A percentile compares a stretch with the other conserved stretches of the same genome.
These are phyloP conservation scores for Syngnathoides biaculeatus DNA, from an alignment of 2,113 vertebrate species.

Conservation along the genomic window DNA sequence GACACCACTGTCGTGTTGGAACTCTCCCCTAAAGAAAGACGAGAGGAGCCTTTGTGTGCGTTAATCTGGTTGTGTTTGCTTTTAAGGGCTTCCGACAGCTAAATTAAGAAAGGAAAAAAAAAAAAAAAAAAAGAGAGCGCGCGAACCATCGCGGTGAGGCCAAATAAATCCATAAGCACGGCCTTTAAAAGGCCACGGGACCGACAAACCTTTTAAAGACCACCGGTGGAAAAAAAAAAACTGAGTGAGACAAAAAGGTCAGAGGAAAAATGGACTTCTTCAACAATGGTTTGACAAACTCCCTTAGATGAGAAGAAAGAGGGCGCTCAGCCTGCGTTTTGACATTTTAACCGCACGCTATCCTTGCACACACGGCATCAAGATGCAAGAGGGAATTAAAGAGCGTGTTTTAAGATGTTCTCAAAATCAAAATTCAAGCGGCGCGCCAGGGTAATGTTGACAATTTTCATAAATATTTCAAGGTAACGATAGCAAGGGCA, in stretches of 20 bases:
- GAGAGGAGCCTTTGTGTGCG: conserved; percentile 22
- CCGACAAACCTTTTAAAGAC: conserved; percentile 72
- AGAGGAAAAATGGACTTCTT: conserved; percentile 71
- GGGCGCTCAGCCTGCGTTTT: conserved; percentile 4
- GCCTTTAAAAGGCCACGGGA: conserved; percentile 69
- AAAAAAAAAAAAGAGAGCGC: conserved; percentile 23
- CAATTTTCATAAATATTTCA: conserved; percentile 63
- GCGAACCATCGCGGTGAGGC: conserved; percentile 48
- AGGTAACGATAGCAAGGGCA: conserved; percentile 50
- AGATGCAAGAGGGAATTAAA: conserved; percentile 26
- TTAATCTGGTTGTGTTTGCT: conserved; percentile 23
- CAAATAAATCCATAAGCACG: conserved; percentile 69
- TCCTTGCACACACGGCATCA: conserved; percentile 2
- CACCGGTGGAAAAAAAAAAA: conserved; percentile 52
- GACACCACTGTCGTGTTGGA: neutral
- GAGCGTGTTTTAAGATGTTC: conserved; percentile 31
- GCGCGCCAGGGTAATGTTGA: conserved; percentile 52
- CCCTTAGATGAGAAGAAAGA: conserved; percentile 41
- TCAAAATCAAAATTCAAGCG: conserved; percentile 43
- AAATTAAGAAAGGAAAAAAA: conserved; percentile 12
- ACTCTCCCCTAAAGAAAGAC: conserved; percentile 14
- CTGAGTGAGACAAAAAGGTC: conserved; percentile 70
- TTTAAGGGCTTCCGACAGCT: conserved; percentile 34
- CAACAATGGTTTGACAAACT: conserved; percentile 70
- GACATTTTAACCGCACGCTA: conserved; percentile 16